Conservation (phyloP, 30 jellyfish, hydroid and myxozoan genomes). For the Aurelia aurita region DNA sequence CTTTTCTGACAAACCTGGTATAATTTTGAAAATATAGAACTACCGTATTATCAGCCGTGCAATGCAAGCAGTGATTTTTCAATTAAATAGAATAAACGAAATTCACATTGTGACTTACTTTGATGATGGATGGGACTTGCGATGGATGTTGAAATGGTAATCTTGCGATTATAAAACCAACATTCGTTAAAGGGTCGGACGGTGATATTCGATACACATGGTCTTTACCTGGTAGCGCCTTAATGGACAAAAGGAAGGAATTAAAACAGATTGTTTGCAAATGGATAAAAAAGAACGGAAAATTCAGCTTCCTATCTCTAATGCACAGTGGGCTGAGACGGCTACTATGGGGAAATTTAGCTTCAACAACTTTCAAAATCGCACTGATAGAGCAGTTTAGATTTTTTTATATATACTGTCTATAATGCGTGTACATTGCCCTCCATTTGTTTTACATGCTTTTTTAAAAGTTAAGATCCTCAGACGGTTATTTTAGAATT, state of each 20-base stretch:
- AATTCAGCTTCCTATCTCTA: not conserved
- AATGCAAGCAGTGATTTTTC: too few relatives aligned
- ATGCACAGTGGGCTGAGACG: not conserved
- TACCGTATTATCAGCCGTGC: too few relatives aligned
- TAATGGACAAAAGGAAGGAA: not conserved
- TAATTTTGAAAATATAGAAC: too few relatives aligned
- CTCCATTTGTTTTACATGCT: too few relatives aligned
- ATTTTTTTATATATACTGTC: too few relatives aligned
- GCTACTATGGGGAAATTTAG: not conserved
- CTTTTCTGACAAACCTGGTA: too few relatives aligned
- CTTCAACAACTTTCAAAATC: too few relatives aligned
- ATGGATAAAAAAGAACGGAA: not conserved
- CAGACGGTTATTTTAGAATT: too few relatives aligned
- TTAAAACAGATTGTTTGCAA: not conserved
- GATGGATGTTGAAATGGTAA: slow-evolving; percentile 75
- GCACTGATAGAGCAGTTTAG: too few relatives aligned
- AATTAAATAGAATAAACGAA: too few relatives aligned
- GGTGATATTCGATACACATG: slow-evolving; percentile 65
- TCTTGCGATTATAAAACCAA: slow-evolving; percentile 71
- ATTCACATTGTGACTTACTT: slow-evolving; percentile 10
- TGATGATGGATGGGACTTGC: slow-evolving; percentile 60
- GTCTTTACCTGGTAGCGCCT: slow-evolving; percentile 70
- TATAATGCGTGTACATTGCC: too few relatives aligned
- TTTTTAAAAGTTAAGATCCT: too few relatives aligned
- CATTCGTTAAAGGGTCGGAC: slow-evolving; percentile 23